A percentile compares a stretch with the other conserved stretches of the same genome.
Evolutionary conservation across 2,888 invertebrate genomes (phyloP).

Genomic region (Aleiodes testaceus): DNA sequence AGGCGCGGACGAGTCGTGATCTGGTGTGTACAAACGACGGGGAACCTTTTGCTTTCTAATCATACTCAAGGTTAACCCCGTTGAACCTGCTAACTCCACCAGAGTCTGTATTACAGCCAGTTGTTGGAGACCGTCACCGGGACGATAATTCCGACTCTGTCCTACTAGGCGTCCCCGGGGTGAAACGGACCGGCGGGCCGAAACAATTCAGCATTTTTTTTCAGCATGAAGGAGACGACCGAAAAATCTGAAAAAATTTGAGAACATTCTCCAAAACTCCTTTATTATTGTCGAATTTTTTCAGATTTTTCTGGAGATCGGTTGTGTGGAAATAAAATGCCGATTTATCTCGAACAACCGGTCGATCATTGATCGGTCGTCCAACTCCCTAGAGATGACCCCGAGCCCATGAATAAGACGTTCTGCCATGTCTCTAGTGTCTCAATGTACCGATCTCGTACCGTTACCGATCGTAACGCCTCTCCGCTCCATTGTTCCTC

Average conservation of each 20-base stretch:
- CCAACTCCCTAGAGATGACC: constrained; percentile 38
- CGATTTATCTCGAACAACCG: no score
- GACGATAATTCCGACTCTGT: constrained; percentile 25
- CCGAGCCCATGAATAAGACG: constrained; percentile 50
- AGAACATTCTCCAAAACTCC: no score
- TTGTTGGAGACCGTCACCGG: constrained; percentile 28
- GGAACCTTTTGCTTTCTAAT: constrained; percentile 71
- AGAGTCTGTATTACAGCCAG: constrained; percentile 19
- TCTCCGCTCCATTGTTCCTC: constrained; percentile 35
- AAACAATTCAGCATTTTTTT: no score
- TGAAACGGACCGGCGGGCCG: no score
- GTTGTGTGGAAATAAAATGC: no score
- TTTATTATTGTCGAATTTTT: no score
- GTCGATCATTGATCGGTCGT: background rate
- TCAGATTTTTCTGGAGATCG: no score
- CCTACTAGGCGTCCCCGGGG: background rate
- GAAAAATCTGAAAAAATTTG: no score
- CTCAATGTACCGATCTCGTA: constrained; percentile 35
- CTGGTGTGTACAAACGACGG: constrained; percentile 61
- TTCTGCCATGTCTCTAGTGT: constrained; percentile 39
- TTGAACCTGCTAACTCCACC: constrained; percentile 61
- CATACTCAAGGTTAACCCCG: constrained; percentile 70
- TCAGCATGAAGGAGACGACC: no score
- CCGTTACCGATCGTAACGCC: constrained; percentile 60
- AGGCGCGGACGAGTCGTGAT: constrained; percentile 66